These are phyloP conservation scores for Lasioglossum lativentre DNA, from an alignment of 2,888 invertebrate genomes.

Conservation along the genomic window DNA sequence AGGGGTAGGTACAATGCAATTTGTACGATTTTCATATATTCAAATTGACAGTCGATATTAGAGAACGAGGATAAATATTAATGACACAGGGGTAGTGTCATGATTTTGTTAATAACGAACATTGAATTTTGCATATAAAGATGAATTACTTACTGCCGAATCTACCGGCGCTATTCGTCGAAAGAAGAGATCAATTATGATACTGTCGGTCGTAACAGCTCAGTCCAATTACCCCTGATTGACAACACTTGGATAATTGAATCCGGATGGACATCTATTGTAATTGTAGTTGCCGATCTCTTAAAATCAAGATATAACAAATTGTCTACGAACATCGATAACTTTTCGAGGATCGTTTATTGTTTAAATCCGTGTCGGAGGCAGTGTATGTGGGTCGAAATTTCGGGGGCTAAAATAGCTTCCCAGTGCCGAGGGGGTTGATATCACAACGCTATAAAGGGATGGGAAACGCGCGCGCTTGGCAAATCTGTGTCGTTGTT, in stretches of 20 bases:
- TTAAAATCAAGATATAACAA: too few species aligned
- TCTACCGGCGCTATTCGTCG: not conserved
- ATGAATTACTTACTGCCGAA: not conserved
- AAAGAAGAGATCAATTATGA: slow-evolving; percentile 9
- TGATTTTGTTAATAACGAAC: not conserved
- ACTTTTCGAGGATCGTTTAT: not conserved
- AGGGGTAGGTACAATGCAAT: too few species aligned
- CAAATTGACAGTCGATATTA: not conserved
- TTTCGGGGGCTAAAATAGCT: not conserved
- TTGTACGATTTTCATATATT: too few species aligned
- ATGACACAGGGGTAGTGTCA: not conserved
- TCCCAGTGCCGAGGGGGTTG: not conserved
- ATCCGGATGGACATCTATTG: not conserved
- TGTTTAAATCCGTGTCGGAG: not conserved
- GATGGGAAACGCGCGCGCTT: not conserved
- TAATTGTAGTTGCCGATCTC: not conserved
- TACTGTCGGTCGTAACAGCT: not conserved
- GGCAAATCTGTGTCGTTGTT: slow-evolving; percentile 17
- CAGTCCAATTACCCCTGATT: not conserved
- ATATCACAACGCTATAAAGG: not conserved
- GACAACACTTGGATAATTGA: not conserved
- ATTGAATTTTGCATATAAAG: not conserved
- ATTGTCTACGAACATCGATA: not conserved
- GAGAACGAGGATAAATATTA: not conserved
- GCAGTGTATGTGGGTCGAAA: not conserved